Evolutionary conservation across 2,113 vertebrate species (phyloP), one percentile per base, ranked within the genome.

Genomic region (Hippocampus mohnikei): DNA sequence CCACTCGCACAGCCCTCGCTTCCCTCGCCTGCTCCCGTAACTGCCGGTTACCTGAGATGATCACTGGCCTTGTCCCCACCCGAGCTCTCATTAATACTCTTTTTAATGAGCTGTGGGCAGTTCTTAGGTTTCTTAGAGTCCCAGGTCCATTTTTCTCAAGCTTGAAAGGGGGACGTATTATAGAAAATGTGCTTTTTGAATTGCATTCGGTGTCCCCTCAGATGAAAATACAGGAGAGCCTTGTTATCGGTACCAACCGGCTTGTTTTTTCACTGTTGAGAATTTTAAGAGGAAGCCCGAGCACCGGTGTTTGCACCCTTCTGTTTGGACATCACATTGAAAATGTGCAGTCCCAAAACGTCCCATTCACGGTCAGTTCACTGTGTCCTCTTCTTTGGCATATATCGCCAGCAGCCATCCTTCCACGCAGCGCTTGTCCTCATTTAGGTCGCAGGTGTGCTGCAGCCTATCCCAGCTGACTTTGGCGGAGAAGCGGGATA

Each of bases 21-120:
- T 66, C 63, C 65, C 53, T 9, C 77, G 79, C 74, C 70, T 10
- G 58, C 84, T 73, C 73, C 67, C 64, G 81, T 85, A 81, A 84
- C 78, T 72, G 74, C 58, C 82, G 84, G 82, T 89, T 84, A 84
- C 73, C 79, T 69, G 66, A 67, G 73, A 81, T 74, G 84, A 90
- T 86, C 88, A 66, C 58, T 78, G 70, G 75, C 62, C 71, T 69
- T 70, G 63, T 75, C 56, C 79, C 42, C 41, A 1, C 71, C 63
- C 65, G 66, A 67, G 78, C 67, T 58, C 79, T 81, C 77, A 86
- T 87, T 86, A 88, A 83, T 79, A 75, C 66, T 70, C 81, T 77
- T 59, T 78, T 67, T 71, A 77, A 76, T 78, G 67, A 48, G n/a
- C 68, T 58, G 27, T 67, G 71, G 68, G 81, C 37, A 41, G 20